A percentile compares a stretch with the other conserved stretches of the same genome.
phyloP scores from a whole-genome alignment of 2,113 vertebrate genomes.

The Morphnarchus princeps region DNA sequence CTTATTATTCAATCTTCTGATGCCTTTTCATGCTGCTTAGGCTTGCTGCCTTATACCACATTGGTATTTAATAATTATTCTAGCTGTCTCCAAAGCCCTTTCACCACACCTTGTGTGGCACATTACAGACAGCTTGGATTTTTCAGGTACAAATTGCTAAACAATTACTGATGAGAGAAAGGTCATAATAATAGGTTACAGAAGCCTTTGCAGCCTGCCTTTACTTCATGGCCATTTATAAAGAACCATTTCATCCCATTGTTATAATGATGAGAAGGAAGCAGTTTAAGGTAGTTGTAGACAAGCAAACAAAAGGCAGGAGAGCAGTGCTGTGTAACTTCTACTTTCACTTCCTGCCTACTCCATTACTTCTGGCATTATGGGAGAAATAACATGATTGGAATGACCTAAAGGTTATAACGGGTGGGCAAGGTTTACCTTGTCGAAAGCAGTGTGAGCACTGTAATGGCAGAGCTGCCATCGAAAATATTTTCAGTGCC shows the following conservation, averaged over 20 bases:
- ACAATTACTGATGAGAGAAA: conserved; percentile 80
- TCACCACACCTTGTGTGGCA: conserved; percentile 62
- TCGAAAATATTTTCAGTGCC: too few relatives aligned
- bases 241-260: conserved; percentile 76
- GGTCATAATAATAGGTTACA: conserved; percentile 81
- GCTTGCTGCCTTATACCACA: conserved; percentile 32
- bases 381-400: conserved; percentile 76
- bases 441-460: conserved; percentile 61
- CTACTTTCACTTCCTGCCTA: conserved; percentile 80
- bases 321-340: conserved; percentile 72
- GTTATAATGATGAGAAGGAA: conserved; percentile 80
- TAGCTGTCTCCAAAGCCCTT: conserved; percentile 48
- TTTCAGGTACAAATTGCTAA: conserved; percentile 80
- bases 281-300: conserved; percentile 80
- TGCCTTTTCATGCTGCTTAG: conserved; percentile 36
- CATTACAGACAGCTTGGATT: conserved; percentile 67
- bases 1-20: conserved; percentile 40
- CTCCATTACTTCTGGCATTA: conserved; percentile 76
- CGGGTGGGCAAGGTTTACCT: conserved; percentile 69
- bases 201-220: conserved; percentile 70
- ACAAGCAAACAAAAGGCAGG: conserved; percentile 78
- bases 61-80: conserved; percentile 64
- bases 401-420: conserved; percentile 76
- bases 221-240: conserved; percentile 76
- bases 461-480: too few relatives aligned